phyloP scores from a whole-genome alignment of 2,113 vertebrate genomes.

The Laterallus jamaicensis region DNA sequence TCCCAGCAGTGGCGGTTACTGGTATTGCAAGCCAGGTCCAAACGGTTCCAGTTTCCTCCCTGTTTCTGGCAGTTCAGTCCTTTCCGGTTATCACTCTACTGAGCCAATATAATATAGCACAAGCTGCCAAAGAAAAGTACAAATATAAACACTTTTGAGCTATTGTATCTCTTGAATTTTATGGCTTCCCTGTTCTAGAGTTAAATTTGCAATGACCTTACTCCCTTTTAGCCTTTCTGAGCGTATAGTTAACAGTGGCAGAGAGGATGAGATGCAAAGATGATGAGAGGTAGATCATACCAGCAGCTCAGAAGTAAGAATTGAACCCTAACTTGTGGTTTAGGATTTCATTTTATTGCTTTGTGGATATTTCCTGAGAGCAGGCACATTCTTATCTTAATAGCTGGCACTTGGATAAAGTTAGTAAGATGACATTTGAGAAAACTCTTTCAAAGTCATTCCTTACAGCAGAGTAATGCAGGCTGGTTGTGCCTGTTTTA shows the following conservation, averaged over 20 bases:
- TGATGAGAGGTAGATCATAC: accelerated
- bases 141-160: not conserved
- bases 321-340: not conserved
- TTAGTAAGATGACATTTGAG: conserved; percentile 43
- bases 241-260: not conserved
- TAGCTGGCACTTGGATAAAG: conserved; percentile 9
- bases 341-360: not conserved
- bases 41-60: not conserved
- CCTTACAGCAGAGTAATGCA: not conserved
- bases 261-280: not conserved
- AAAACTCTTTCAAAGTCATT: not conserved
- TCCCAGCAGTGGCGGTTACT: not conserved
- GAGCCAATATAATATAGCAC: not conserved
- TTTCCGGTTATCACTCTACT: not conserved
- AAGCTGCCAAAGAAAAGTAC: not conserved
- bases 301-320: not conserved
- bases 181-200: not conserved
- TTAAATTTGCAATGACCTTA: not conserved
- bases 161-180: not conserved
- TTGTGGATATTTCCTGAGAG: conserved; percentile 20
- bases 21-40: not conserved
- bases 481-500: not conserved
- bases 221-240: not conserved
- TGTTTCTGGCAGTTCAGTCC: not conserved
- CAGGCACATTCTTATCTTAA: not conserved